Percentiles rank a stretch among this genome's conserved stretches.
These are phyloP conservation scores for Neodiprion virginianus DNA, from an alignment of 1,140 invertebrate genomes.

Conservation along the genomic window DNA sequence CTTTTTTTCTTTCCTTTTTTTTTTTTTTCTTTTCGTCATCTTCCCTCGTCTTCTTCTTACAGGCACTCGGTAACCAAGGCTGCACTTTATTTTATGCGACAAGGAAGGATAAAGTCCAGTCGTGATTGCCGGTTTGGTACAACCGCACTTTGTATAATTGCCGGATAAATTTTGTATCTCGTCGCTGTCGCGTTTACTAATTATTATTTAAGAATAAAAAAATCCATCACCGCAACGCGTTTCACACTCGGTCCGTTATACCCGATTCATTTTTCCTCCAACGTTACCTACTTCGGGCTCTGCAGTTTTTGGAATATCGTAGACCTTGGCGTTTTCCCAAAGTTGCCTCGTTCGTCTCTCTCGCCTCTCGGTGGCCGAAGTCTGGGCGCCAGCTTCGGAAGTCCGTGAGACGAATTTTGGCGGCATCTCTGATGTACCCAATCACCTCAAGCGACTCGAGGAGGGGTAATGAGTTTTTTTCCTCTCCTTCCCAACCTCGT, in stretches of 20 bases:
- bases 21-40: not conserved
- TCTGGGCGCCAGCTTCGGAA: slow-evolving; percentile 25
- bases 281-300: no score
- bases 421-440: slow-evolving; percentile 20
- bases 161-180: no score
- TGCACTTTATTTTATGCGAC: no score
- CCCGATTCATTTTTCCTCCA: no score
- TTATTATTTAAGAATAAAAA: no score
- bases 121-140: no score
- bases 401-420: slow-evolving; percentile 30
- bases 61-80: not conserved
- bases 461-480: not conserved
- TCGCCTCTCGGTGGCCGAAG: slow-evolving; percentile 11
- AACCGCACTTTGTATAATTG: no score
- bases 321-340: slow-evolving; percentile 17
- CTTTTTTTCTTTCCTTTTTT: not conserved
- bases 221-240: no score
- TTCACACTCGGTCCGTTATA: no score
- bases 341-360: slow-evolving; percentile 26
- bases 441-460: not conserved
- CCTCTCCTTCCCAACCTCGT: not conserved
- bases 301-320: not conserved
- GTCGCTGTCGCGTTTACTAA: no score
- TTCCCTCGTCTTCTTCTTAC: not conserved
- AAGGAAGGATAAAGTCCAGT: no score